Percentiles rank a stretch among this genome's conserved stretches.
Evolutionary conservation across 2,888 invertebrate genomes (phyloP).

Genomic region (Nasonovia ribisnigri): DNA sequence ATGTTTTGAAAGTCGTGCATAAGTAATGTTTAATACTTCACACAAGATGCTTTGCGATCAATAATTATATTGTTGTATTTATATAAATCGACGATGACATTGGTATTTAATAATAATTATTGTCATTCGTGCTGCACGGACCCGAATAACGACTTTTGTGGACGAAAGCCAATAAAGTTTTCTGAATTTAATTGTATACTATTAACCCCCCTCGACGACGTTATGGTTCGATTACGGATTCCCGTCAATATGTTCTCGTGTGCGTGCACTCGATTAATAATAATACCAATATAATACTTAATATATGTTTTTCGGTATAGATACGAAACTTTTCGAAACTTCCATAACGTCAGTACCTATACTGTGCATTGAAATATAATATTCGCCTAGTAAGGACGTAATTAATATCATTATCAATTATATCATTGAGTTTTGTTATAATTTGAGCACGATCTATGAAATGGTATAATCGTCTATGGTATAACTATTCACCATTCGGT

Average conservation of each 20-base stretch:
- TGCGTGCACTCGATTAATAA: background rate
- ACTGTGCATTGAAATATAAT: background rate
- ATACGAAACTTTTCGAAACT: background rate
- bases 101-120: conserved; percentile 2
- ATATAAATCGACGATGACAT: background rate
- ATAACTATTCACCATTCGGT: background rate
- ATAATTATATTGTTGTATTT: background rate
- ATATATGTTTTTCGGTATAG: background rate
- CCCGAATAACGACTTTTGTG: conserved; percentile 19
- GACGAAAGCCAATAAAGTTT: conserved; percentile 34
- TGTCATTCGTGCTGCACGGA: background rate
- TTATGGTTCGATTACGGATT: conserved; percentile 11
- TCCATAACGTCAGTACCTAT: background rate
- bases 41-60: background rate
- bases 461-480: background rate
- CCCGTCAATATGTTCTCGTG: background rate
- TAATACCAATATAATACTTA: background rate
- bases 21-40: background rate
- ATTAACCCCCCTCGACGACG: conserved; percentile 14
- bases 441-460: background rate
- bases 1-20: background rate
- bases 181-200: conserved; percentile 10
- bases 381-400: background rate
- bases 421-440: background rate
- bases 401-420: background rate